Percentiles rank a stretch among this genome's conserved stretches.
Conservation (phyloP, 2,797 vertebrate species). For the Simalia tracyae region DNA sequence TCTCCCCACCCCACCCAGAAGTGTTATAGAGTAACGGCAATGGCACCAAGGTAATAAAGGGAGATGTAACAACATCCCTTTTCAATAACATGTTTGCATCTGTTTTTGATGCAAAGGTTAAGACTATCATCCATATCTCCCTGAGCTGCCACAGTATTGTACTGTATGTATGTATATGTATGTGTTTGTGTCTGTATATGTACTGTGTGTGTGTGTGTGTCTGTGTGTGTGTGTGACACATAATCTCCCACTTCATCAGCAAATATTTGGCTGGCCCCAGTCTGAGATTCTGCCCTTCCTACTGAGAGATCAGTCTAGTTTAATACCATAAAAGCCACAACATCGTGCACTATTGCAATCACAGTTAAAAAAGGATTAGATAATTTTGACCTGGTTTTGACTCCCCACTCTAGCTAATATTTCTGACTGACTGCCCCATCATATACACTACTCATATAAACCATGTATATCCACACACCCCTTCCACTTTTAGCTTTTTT, state of each 20-base stretch:
- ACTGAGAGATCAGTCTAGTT: neutral
- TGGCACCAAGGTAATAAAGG: neutral
- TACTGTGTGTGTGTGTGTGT: too few relatives aligned
- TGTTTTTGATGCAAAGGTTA: neutral
- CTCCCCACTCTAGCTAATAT: neutral
- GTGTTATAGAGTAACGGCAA: neutral
- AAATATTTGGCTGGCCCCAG: neutral
- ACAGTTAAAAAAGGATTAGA: neutral
- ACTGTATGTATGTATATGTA: neutral
- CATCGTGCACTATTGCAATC: neutral
- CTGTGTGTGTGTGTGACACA: too few relatives aligned
- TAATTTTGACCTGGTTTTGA: neutral
- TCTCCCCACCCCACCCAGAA: neutral
- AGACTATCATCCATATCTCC: neutral
- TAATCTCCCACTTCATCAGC: neutral
- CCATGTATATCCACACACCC: too few relatives aligned
- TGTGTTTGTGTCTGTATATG: too few relatives aligned
- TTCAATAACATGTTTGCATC: neutral
- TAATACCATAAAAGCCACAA: neutral
- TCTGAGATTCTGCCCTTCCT: neutral
- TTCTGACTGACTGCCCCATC: neutral
- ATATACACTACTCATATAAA: neutral
- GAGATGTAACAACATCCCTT: neutral
- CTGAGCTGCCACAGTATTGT: neutral
- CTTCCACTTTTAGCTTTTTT: neutral